A percentile compares a stretch with the other conserved stretches of the same genome.
phyloP scores from a whole-genome alignment of 1,140 invertebrate genomes.

The Drosophila teissieri region DNA sequence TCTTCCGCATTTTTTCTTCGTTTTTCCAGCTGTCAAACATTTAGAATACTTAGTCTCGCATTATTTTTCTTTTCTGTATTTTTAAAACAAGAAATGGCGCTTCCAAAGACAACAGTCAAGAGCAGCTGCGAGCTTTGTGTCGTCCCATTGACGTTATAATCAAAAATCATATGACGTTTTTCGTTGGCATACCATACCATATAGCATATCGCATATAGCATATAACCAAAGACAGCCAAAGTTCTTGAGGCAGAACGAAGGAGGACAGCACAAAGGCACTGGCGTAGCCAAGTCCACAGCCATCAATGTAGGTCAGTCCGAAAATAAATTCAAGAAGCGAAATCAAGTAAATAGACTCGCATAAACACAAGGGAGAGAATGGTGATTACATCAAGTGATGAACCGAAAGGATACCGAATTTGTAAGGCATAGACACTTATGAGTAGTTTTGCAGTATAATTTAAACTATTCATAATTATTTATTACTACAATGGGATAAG shows the following conservation, averaged over 20 bases:
- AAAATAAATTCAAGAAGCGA: conserved; percentile 67
- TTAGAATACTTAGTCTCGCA: conserved; percentile 30
- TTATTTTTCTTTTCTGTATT: conserved; percentile 36
- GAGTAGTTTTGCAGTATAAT: too few relatives aligned
- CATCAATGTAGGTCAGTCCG: conserved; percentile 74
- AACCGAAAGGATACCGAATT: conserved; percentile 2
- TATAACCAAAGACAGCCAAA: conserved; percentile 22
- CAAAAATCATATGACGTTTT: conserved; percentile 71
- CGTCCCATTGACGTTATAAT: conserved; percentile 68
- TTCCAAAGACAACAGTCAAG: conserved; percentile 26
- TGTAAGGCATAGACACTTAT: background rate
- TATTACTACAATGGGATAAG: too few relatives aligned
- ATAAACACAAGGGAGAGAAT: conserved; percentile 22
- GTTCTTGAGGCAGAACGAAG: conserved; percentile 30
- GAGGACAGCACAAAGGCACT: conserved; percentile 24
- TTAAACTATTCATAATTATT: too few relatives aligned
- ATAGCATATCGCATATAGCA: background rate
- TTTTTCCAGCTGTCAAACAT: conserved; percentile 61
- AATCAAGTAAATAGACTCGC: conserved; percentile 55
- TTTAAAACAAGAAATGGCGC: conserved; percentile 46
- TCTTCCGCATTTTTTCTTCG: conserved; percentile 1
- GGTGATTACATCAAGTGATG: background rate
- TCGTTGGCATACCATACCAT: conserved; percentile 4
- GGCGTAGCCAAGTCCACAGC: conserved; percentile 18
- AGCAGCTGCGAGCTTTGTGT: conserved; percentile 51